These are phyloP conservation scores for Rhyacophila brunnea DNA, from an alignment of 1,140 invertebrate species.

Conservation along the genomic window DNA sequence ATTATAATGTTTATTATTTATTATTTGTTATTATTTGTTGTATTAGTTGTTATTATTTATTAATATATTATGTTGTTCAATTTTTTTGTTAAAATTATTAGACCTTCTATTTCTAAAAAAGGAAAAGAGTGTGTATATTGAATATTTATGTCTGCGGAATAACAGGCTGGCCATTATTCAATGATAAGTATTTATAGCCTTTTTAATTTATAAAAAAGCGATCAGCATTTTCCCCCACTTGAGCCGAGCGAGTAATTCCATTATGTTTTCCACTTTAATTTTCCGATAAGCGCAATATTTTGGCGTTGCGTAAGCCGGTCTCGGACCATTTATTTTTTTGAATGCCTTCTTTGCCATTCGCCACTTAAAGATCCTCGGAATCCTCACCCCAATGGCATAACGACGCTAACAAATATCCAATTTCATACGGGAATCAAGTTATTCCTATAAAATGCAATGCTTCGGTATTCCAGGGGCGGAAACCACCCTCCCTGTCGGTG, in stretches of 20 bases:
- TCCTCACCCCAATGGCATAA: slow-evolving; percentile 2
- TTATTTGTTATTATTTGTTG: too few species aligned
- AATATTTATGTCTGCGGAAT: too few species aligned
- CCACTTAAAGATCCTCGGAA: slow-evolving; percentile 6
- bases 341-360: slow-evolving; percentile 7
- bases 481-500: background rate
- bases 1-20: too few species aligned
- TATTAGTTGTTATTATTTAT: too few species aligned
- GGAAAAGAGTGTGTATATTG: too few species aligned
- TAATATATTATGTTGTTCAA: too few species aligned
- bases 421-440: slow-evolving; percentile 15
- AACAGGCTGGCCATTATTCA: too few species aligned
- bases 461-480: background rate
- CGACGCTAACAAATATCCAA: slow-evolving; percentile 29
- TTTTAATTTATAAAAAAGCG: too few species aligned
- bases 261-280: slow-evolving; percentile 33
- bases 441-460: background rate
- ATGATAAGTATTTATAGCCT: too few species aligned
- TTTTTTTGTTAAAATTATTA: too few species aligned
- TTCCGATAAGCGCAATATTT: slow-evolving; percentile 18
- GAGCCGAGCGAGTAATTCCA: slow-evolving; percentile 12
- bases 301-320: slow-evolving; percentile 14
- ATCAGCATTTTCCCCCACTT: too few species aligned
- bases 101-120: too few species aligned
- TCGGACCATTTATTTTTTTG: slow-evolving; percentile 24